Evolutionary conservation across 2,113 vertebrate species (phyloP), one percentile per base, ranked within the genome.

Genomic region (Clarias batrachus): DNA sequence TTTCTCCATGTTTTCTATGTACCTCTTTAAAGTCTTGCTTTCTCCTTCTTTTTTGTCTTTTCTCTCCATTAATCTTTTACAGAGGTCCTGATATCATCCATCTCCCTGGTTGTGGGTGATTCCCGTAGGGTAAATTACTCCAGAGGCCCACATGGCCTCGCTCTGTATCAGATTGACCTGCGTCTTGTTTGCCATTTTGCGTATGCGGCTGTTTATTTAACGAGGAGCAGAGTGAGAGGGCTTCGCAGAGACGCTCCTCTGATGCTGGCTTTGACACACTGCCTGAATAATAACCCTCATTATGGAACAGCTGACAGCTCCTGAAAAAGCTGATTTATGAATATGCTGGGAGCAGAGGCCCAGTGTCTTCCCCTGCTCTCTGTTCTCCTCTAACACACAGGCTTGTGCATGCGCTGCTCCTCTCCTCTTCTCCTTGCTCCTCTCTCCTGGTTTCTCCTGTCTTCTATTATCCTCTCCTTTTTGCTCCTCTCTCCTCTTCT

Each of bases 231-330:
- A 97, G 97, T 98, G 96, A 98, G 96, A 97, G 96, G 86, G 88
- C 81, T 54, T 97, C 97, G 95, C 92, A 91, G 95, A 97, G 97
- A 97, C 95, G 95, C 96, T 97, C 97, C 97, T 99, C 96, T 98
- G 97, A 97, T 99, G 98, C 96, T 97, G 97, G 96, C 97, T 98
- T 96, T 99, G 98, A 99, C 98, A 99, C 96, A 96, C 96, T 97
- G 96, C 97, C 97, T 99, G 98, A 99, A 98, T 99, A 99, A 99
- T 98, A 97, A 98, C 97, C 98, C 98, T 99, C 97, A 99, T 99
- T 99, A 99, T 97, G 96, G 96, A 96, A 94, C 94, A 93, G 91
- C 95, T 99, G 98, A 97, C 98, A 98, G 96, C 94, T 96, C 96
- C 96, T 97, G 96, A 97, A 99, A 97, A 97, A 95, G 94, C 97